Evolutionary conservation across 2,888 invertebrate genomes (phyloP).

Genomic region (Copidosoma aretas): DNA sequence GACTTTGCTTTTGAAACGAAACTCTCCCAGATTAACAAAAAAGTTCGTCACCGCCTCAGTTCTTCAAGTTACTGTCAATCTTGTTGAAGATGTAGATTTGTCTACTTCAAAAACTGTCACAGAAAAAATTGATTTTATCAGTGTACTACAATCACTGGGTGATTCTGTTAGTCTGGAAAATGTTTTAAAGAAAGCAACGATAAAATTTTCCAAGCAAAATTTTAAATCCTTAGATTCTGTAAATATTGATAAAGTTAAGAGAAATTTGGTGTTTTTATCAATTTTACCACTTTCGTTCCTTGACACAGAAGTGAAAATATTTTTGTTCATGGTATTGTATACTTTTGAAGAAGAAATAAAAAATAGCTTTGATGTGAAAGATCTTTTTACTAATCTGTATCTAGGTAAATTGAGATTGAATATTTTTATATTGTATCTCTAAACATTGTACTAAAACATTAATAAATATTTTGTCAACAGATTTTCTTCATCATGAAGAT

Average conservation of each 20-base stretch:
- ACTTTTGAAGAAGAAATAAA: slow-evolving; percentile 47
- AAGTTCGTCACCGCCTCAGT: slow-evolving; percentile 45
- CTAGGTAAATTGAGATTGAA: slow-evolving; percentile 44
- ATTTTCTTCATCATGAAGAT: slow-evolving; percentile 47
- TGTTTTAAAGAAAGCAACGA: slow-evolving; percentile 43
- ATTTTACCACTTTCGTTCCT: slow-evolving; percentile 48
- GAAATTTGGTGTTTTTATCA: slow-evolving; percentile 43
- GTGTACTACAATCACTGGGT: slow-evolving; percentile 39
- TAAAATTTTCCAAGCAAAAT: slow-evolving; percentile 41
- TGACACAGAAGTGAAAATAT: slow-evolving; percentile 41
- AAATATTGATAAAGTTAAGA: slow-evolving; percentile 30
- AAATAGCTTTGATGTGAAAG: slow-evolving; percentile 27
- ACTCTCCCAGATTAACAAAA: slow-evolving; percentile 46
- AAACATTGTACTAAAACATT: not conserved
- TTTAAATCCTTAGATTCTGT: slow-evolving; percentile 43
- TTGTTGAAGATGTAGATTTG: slow-evolving; percentile 34
- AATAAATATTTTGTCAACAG: slow-evolving; percentile 37
- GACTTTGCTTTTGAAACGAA: slow-evolving; percentile 41
- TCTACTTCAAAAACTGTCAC: slow-evolving; percentile 43
- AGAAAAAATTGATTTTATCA: slow-evolving; percentile 45
- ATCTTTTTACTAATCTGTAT: slow-evolving; percentile 45
- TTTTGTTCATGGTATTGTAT: slow-evolving; percentile 49
- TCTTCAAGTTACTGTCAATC: slow-evolving; percentile 43
- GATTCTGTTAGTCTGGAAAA: slow-evolving; percentile 36
- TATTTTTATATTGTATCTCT: slow-evolving; percentile 1